Conservation (phyloP, 23 tunicate species). For the Aplidium turbinatum region DNA sequence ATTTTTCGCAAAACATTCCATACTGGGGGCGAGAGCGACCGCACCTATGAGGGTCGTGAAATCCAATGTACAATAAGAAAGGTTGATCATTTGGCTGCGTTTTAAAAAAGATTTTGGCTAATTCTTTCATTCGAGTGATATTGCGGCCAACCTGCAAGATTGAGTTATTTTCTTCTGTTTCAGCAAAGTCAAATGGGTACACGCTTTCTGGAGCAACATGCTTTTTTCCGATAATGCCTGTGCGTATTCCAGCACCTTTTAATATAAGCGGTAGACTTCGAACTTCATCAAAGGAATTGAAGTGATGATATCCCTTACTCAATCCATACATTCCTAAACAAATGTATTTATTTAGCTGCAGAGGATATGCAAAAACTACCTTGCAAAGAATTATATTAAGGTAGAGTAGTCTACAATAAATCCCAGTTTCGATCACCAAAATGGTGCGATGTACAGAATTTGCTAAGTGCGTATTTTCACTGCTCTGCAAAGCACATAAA, state of each 20-base stretch:
- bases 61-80: constrained; percentile 74
- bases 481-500: too few relatives aligned
- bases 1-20: constrained; percentile 90
- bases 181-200: constrained; percentile 85
- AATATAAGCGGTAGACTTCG: constrained; percentile 64
- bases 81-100: constrained; percentile 37
- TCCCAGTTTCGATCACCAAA: too few relatives aligned
- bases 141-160: constrained; percentile 85
- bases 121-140: constrained; percentile 74
- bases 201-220: constrained; percentile 80
- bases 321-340: constrained; percentile 83
- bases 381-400: too few relatives aligned
- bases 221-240: constrained; percentile 86
- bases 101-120: constrained; percentile 45
- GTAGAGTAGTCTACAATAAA: too few relatives aligned
- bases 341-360: too few relatives aligned
- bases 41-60: constrained; percentile 94
- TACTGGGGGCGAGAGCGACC: constrained; percentile 88
- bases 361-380: too few relatives aligned
- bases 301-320: constrained; percentile 82
- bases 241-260: constrained; percentile 37
- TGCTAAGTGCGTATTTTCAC: too few relatives aligned
- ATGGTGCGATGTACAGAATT: too few relatives aligned
- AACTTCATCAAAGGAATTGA: constrained; percentile 75
- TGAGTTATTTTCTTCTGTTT: constrained; percentile 81